Evolutionary conservation across 2,797 vertebrate genomes (phyloP), one percentile per base, ranked within the genome.

Genomic region (Diplodus puntazzo): DNA sequence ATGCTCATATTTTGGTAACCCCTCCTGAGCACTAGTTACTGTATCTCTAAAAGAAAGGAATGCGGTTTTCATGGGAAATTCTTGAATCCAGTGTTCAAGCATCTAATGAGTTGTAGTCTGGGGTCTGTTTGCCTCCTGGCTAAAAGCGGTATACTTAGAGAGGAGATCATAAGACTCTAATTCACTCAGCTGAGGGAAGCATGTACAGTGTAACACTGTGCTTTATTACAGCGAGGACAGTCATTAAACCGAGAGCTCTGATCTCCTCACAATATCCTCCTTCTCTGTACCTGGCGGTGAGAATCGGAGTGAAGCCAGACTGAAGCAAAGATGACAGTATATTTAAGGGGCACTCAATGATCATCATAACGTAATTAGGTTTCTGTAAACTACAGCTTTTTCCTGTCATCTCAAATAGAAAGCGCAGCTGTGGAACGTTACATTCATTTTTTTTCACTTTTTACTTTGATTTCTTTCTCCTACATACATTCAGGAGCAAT

Each of bases 151-250:
- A 83, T 85, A 89, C 91, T 91, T 75, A 87, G 79, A 79, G 43
- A 52, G 20, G 63, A 34, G 71, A 85, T 93, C 92, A 92, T 74
- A 77, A 79, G 93, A 92, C 88, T 83, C 43, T 61, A 81, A 90
- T 88, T 88, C 67, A 79, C 86, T 95, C 92, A 95, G 84, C 95
- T 86, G 86, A 92, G 80, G 39, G 79, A 84, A 63, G 77, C 55
- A 52, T 68, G 57, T 52, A 39, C 39, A 10, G 39, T 39, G 9
- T 27, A 73, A 76, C 66, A 59, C 65, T 43, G 69, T 3, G 42
- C 79, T 81, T 81, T 65, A 86, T 83, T 43, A 57, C 43, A 77
- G 58, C 1, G 52, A 61, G 57, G 66, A 48, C 30, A 46, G 76
- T 25, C 18, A 74, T 68, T 67, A 70, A 50, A 50, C 48, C 53